These are phyloP conservation scores for Phalacrocorax brasilianus DNA, from an alignment of 2,113 vertebrate genomes.

Conservation along the genomic window DNA sequence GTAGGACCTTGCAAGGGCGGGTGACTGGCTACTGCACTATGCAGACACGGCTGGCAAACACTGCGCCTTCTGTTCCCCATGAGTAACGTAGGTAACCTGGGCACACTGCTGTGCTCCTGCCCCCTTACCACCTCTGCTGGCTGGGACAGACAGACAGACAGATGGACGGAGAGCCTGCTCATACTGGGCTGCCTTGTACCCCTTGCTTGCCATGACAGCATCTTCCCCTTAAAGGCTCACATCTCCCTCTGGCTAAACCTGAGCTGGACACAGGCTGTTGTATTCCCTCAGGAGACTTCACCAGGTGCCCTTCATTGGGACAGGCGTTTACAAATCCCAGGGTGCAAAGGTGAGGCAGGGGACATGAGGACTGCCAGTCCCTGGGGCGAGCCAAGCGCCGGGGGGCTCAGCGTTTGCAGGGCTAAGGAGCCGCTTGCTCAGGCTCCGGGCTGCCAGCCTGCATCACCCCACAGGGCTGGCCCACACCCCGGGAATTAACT, in stretches of 20 bases:
- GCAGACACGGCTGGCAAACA: fast-evolving
- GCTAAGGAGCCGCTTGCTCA: neutral
- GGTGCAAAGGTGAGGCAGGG: neutral
- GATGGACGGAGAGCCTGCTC: neutral
- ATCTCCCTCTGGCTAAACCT: neutral
- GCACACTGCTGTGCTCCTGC: fast-evolving
- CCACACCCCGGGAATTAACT: no score
- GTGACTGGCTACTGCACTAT: fast-evolving
- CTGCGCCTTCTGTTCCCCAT: fast-evolving
- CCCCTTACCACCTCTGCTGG: fast-evolving
- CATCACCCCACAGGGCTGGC: neutral
- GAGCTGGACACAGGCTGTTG: neutral
- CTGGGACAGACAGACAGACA: neutral
- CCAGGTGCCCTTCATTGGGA: no score
- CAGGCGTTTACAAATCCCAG: neutral
- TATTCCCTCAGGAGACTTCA: neutral
- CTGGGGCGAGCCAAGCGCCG: neutral
- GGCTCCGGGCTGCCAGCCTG: neutral
- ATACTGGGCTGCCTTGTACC: fast-evolving
- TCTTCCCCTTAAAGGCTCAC: fast-evolving
- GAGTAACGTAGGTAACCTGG: fast-evolving
- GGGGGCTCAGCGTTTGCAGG: neutral
- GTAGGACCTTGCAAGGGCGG: neutral
- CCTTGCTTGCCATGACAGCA: fast-evolving
- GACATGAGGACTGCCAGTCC: neutral